Evolutionary conservation across 2,797 vertebrate species (phyloP), one percentile per base, ranked within the genome.

Genomic region (Meriones psammophilus): DNA sequence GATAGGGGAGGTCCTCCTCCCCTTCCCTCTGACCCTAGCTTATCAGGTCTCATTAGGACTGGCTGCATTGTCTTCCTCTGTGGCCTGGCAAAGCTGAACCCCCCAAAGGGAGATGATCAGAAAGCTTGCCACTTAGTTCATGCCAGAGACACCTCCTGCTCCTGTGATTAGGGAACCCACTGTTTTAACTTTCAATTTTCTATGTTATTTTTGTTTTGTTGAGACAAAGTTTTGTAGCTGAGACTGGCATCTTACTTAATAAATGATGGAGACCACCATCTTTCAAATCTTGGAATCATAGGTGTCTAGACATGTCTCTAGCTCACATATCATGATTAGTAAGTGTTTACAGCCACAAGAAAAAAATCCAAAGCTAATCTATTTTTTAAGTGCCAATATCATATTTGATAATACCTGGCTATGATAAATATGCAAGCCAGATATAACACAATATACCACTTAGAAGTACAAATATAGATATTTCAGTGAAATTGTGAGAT

Each of bases 321-420:
- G 36, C 46, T 69, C 50, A 18, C 3, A 36, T 66, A 15, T 28
- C 22, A 36, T 60, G 20, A 28, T 2, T 76, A 30, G 42, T 54
- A 33, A 30, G 66, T 28, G 7, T 58, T 68, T 77, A 9, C 8
- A 89, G 26, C 46, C 33, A 79, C 7, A 79, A 6, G 30, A 3
- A 92, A 93, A 22, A 18, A 4, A 80, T 50, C 3, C 36, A 0
- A 33, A 50, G 5, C 10, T 56, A 1, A 54, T 77, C 0, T 26
- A 56, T 36, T 73, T 62, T 66, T 2, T 3, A 22, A 26, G 6
- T 4, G 0, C 22, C 2, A 14, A 17, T 9, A 22, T 2, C 1
- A 54, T n/a, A 74, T 13, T 94, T 86, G 62, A 24, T 50, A 83
- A 91, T 91, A 89, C 2, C 9, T 13, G 8, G 6, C n/a, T 56